phyloP scores from a whole-genome alignment of 2,888 invertebrate genomes.

The Stenolophus ochropezus region DNA sequence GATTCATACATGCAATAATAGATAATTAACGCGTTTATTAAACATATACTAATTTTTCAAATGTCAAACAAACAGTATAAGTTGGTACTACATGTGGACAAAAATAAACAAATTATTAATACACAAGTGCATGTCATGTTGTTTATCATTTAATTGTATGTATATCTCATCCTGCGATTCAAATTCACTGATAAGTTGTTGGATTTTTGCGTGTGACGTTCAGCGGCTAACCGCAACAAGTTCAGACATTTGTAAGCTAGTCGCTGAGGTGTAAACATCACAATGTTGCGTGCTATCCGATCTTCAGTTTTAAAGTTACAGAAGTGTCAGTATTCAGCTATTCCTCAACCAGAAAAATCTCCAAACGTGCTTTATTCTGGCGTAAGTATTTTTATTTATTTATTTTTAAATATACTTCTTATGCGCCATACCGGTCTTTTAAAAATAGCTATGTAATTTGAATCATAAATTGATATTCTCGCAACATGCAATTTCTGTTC shows the following conservation, averaged over 20 bases:
- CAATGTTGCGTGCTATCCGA: constrained; percentile 64
- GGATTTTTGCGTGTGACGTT: neutral
- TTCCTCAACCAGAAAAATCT: constrained; percentile 80
- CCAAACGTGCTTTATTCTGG: constrained; percentile 88
- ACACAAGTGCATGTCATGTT: neutral
- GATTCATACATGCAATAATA: neutral
- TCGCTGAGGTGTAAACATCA: neutral
- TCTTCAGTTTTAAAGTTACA: constrained; percentile 67
- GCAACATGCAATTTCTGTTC: no score
- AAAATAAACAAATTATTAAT: constrained; percentile 15
- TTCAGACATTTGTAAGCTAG: neutral
- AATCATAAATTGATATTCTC: no score
- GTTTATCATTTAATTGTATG: neutral
- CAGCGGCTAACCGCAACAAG: neutral
- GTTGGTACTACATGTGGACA: constrained; percentile 10
- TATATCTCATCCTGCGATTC: neutral
- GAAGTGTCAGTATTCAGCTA: constrained; percentile 75
- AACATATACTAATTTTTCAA: neutral
- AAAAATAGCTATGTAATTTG: no score
- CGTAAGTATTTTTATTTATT: constrained; percentile 73
- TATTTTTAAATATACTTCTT: neutral
- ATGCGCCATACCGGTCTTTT: no score
- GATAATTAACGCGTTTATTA: neutral
- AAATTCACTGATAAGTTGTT: neutral
- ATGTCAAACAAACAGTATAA: neutral